Conservation (phyloP, 2,797 vertebrate genomes). For the Pyrocephalus nanus region DNA sequence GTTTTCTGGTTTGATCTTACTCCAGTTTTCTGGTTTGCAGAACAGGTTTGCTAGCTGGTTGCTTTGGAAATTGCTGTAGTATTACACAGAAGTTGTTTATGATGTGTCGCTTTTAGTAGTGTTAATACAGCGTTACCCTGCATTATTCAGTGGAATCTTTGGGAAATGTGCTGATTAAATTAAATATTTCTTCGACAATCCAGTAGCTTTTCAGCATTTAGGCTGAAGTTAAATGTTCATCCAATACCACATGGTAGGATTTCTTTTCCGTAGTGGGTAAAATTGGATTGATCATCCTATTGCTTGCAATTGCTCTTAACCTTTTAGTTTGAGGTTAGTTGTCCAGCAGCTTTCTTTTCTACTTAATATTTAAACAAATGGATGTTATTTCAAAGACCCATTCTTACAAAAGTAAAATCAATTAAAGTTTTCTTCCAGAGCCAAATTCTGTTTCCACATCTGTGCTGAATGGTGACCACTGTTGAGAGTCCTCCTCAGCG, state of each 20-base stretch:
- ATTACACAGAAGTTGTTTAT: background rate
- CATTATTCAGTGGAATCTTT: conserved; percentile 42
- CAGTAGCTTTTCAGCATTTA: background rate
- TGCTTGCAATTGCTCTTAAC: conserved; percentile 5
- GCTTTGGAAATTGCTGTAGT: background rate
- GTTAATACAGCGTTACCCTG: background rate
- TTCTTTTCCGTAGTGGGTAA: background rate
- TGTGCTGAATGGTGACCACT: background rate
- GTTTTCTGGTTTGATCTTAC: background rate
- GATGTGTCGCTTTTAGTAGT: background rate
- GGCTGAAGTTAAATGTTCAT: background rate
- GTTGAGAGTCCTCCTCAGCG: background rate
- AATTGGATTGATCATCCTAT: background rate
- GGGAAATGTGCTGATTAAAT: background rate
- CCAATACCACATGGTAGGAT: background rate
- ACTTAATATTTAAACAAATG: background rate
- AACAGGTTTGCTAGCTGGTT: background rate
- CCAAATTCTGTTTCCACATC: background rate
- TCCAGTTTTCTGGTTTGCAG: background rate
- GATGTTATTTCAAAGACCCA: background rate
- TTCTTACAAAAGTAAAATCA: background rate
- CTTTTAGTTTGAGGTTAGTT: background rate
- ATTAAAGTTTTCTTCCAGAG: background rate
- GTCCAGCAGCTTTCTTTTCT: background rate
- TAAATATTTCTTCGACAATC: conserved; percentile 14